Conservation (phyloP, 2,888 invertebrate genomes). For the Lumbricus terrestris region DNA sequence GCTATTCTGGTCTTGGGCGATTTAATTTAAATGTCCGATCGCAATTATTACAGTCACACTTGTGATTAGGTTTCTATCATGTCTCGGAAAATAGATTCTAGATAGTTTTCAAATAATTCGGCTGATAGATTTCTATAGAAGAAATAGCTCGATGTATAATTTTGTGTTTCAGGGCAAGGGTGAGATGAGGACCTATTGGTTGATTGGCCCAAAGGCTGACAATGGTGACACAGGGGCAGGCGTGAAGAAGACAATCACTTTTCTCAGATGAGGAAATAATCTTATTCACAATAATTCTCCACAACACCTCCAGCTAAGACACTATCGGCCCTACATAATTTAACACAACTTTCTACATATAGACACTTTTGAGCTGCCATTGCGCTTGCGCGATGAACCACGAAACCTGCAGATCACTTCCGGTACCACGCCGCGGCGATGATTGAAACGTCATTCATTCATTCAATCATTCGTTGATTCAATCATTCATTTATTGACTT, state of each 20-base stretch:
- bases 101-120: too few species aligned
- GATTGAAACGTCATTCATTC: neutral
- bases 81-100: too few species aligned
- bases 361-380: neutral
- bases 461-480: too few species aligned
- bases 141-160: neutral
- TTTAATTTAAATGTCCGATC: too few species aligned
- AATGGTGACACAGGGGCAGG: neutral
- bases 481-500: too few species aligned
- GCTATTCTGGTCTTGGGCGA: too few species aligned
- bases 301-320: neutral
- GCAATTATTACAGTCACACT: too few species aligned
- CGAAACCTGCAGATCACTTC: neutral
- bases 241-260: neutral
- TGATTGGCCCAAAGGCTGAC: neutral
- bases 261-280: neutral
- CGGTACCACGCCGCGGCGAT: neutral
- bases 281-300: neutral
- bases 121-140: too few species aligned
- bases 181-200: neutral
- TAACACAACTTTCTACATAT: neutral
- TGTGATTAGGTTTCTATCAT: too few species aligned
- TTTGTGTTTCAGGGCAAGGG: neutral
- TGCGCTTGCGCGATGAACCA: neutral
- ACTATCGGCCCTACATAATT: neutral